Evolutionary conservation across 2,888 invertebrate species (phyloP), one percentile per base, ranked within the genome.

Genomic region (Dasysyrphus tricinctus): DNA sequence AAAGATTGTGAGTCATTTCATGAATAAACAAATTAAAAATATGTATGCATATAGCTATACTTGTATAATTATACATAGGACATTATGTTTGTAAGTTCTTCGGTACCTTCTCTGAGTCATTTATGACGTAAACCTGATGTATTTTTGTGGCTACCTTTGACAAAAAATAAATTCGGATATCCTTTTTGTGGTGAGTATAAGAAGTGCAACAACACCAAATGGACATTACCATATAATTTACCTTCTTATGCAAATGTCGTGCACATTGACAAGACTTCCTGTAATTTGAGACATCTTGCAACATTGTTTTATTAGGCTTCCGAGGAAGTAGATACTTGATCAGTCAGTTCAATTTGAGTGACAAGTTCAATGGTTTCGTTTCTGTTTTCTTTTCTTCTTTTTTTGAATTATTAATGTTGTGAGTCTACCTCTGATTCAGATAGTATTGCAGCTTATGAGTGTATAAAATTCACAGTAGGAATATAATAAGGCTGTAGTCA

Each of bases 271-370:
- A 74, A 39, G 81, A 81, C 77, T 85, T 85, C 85, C 85, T 80
- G 85, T 85, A 80, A 85, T 74, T 70, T 49, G 70, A 85, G 73
- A 69, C 67, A 7, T 24, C 9, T 42, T 34, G 49, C 37, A 65
- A 42, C 19, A 39, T 54, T 54, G 42, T 57, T 81, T 57, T 57
- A 74, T 24, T 63, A 44, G 80, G 73, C 76, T 85, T 85, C 80
- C 54, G 16, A 74, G 80, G 80, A 85, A 85, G 77, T 74, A 73
- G 54, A 54, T 14, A 39, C 77, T 80, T 74, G 69, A 80, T 85
- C 73, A 75, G 51, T 39, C 70, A 29, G 59, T 19, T 74, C 29
- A 14, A 56, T 72, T 16, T 54, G 70, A 56, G n/a, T 74, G 49
- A 76, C 47, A 34, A 73, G 59, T 73, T 84, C 51, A 51, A 70